Percentiles rank a stretch among this genome's conserved stretches.
These are phyloP conservation scores for Eubucco bourcierii DNA, from an alignment of 2,113 vertebrate genomes.

Conservation along the genomic window DNA sequence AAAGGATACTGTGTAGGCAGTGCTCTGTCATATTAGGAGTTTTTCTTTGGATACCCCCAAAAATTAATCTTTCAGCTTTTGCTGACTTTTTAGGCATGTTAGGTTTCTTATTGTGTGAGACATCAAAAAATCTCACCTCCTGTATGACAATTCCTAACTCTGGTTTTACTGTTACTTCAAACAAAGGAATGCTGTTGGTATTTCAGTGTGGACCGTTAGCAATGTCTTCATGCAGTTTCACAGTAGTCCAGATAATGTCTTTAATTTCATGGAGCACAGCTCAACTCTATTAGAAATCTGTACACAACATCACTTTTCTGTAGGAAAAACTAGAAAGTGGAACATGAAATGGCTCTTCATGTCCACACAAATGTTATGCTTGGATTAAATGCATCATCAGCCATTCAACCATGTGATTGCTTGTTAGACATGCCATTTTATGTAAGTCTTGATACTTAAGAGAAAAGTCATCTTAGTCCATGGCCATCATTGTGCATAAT, in stretches of 20 bases:
- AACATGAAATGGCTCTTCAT: not conserved
- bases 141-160: not conserved
- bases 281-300: not conserved
- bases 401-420: not conserved
- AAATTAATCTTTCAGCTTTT: not conserved
- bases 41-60: not conserved
- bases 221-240: not conserved
- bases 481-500: not conserved
- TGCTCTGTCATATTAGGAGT: not conserved
- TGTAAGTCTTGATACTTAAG: not conserved
- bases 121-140: not conserved
- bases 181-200: not conserved
- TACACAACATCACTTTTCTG: not conserved
- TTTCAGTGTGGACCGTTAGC: not conserved
- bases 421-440: constrained; percentile 17
- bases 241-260: not conserved
- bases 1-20: not conserved
- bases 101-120: not conserved
- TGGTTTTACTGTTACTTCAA: not conserved
- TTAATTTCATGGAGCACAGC: not conserved
- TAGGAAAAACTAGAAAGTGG: not conserved
- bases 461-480: constrained; percentile 4
- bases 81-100: not conserved
- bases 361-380: not conserved
- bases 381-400: not conserved